Conservation (phyloP, 2,888 invertebrate genomes). For the Sphaeridia pumilis region DNA sequence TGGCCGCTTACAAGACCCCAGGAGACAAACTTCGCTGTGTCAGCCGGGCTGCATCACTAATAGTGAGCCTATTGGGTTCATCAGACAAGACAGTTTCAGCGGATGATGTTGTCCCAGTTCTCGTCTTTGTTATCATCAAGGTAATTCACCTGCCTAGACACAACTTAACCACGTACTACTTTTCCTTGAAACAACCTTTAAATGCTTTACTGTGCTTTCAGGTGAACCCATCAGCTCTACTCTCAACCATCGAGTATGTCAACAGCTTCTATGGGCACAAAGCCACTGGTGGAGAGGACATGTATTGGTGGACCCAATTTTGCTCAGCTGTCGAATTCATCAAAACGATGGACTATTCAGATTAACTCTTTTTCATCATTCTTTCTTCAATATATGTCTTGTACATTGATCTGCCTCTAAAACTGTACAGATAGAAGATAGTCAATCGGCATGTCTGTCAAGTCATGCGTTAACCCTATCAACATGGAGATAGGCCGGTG, state of each 20-base stretch:
- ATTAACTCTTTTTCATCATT: conserved; percentile 13
- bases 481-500: no score
- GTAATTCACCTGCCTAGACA: no score
- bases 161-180: no score
- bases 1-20: conserved; percentile 83
- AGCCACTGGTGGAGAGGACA: conserved; percentile 59
- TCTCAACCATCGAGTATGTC: conserved; percentile 93
- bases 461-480: no score
- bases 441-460: no score
- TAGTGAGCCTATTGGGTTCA: conserved; percentile 84
- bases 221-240: conserved; percentile 86
- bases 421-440: conserved; percentile 10
- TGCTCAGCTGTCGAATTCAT: conserved; percentile 93
- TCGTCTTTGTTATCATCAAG: conserved; percentile 92
- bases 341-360: conserved; percentile 80
- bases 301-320: conserved; percentile 99
- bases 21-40: conserved; percentile 74
- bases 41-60: conserved; percentile 76
- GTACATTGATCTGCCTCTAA: conserved; percentile 8
- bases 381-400: conserved; percentile 3
- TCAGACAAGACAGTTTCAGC: conserved; percentile 61
- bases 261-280: conserved; percentile 77
- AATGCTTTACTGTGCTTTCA: conserved; percentile 38
- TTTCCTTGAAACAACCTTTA: neutral
- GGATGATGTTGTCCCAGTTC: conserved; percentile 91